Evolutionary conservation across 1,140 invertebrate species (phyloP).

Genomic region (Musca vetustissima): DNA sequence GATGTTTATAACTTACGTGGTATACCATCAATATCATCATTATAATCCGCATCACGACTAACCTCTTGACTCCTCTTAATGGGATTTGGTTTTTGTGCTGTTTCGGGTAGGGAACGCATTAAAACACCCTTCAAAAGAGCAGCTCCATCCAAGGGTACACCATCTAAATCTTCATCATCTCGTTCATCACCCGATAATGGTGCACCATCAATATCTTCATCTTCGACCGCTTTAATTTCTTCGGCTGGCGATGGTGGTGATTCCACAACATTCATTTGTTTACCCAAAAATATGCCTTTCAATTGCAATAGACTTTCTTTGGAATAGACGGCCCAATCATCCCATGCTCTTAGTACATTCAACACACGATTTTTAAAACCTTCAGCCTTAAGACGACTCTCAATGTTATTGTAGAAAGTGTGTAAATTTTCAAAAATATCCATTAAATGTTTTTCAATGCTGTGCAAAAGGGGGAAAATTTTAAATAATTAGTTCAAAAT

Average conservation of each 20-base stretch:
- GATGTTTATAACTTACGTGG: conserved; percentile 62
- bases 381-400: conserved; percentile 90
- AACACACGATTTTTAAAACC: conserved; percentile 96
- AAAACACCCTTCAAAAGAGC: conserved; percentile 72
- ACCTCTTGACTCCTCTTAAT: conserved; percentile 28
- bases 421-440: conserved; percentile 86
- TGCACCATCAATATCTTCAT: conserved; percentile 67
- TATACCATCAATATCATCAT: conserved; percentile 74
- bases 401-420: conserved; percentile 75
- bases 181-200: conserved; percentile 65
- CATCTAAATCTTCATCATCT: conserved; percentile 75
- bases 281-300: conserved; percentile 88
- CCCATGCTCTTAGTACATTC: conserved; percentile 93
- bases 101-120: conserved; percentile 58
- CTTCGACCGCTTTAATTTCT: conserved; percentile 54
- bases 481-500: background rate
- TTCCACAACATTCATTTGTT: conserved; percentile 35
- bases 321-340: conserved; percentile 97
- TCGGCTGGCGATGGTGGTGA: conserved; percentile 31
- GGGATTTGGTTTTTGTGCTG: conserved; percentile 35
- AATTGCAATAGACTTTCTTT: conserved; percentile 88
- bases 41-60: conserved; percentile 55
- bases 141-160: conserved; percentile 77
- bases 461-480: conserved; percentile 47
- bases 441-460: conserved; percentile 83